Conservation (phyloP, 2,113 vertebrate genomes). For the Hemicordylus capensis region DNA sequence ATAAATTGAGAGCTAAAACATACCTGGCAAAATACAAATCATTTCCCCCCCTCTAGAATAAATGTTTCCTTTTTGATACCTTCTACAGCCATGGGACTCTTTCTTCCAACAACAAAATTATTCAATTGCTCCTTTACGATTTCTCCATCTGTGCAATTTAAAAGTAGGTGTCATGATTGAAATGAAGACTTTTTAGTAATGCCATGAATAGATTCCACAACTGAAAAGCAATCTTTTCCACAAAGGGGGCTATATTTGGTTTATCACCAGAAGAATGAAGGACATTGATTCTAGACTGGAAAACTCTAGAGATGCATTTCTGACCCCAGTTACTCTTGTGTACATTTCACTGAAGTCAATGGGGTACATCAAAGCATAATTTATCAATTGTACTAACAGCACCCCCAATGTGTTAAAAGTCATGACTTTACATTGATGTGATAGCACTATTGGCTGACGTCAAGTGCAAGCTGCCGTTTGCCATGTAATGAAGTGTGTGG, state of each 20-base stretch:
- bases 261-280: conserved; percentile 1
- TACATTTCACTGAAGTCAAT: neutral
- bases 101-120: neutral
- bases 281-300: conserved; percentile 18
- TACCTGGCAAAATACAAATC: neutral
- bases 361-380: neutral
- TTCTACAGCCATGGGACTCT: neutral
- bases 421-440: too few species aligned
- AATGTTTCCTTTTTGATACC: neutral
- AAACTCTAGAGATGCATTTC: neutral
- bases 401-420: too few species aligned
- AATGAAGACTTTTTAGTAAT: neutral
- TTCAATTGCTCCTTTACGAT: neutral
- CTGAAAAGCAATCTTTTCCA: too few species aligned
- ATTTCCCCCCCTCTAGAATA: neutral
- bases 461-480: too few species aligned
- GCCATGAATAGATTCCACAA: conserved; percentile 17
- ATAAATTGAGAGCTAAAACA: neutral
- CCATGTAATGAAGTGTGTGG: too few species aligned
- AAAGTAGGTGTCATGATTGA: neutral
- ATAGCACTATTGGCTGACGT: too few species aligned
- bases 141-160: conserved; percentile 5
- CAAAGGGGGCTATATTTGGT: conserved; percentile 21
- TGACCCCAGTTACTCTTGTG: neutral
- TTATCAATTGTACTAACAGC: neutral